These are phyloP conservation scores for Podarcis cretensis DNA, from an alignment of 2,113 vertebrate species.

Conservation along the genomic window DNA sequence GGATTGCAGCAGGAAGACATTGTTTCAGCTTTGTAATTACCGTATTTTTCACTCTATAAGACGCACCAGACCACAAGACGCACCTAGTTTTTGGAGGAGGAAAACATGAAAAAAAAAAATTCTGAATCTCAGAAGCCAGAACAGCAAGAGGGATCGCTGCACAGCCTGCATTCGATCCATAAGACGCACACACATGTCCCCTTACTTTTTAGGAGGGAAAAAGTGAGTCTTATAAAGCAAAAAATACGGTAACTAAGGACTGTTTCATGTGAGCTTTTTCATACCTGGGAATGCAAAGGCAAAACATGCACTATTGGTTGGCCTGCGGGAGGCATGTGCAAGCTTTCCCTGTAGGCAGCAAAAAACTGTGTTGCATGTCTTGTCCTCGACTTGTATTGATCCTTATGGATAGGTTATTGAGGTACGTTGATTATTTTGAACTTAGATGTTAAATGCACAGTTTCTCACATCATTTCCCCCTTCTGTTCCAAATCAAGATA, in stretches of 20 bases:
- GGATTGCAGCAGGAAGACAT: not conserved
- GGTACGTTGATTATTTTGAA: not conserved
- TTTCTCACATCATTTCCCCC: not conserved
- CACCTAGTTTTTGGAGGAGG: too few species aligned
- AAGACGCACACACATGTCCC: too few species aligned
- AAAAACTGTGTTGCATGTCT: not conserved
- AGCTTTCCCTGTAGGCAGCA: not conserved
- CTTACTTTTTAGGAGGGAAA: too few species aligned
- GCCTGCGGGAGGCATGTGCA: not conserved
- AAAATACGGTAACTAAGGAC: not conserved
- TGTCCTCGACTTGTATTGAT: not conserved
- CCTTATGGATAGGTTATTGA: not conserved
- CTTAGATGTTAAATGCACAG: not conserved
- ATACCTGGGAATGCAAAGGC: not conserved
- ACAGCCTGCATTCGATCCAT: too few species aligned
- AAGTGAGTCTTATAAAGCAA: too few species aligned
- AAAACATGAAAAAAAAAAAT: too few species aligned
- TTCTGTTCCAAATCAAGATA: constrained; percentile 77
- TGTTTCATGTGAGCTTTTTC: not conserved
- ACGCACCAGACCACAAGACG: too few species aligned
- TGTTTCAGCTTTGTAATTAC: not conserved
- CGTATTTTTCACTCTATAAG: too few species aligned
- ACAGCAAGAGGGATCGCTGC: too few species aligned
- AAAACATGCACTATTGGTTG: too few species aligned
- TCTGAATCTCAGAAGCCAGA: too few species aligned